Conservation (phyloP, 1,140 invertebrate genomes). For the Ephestia elutella region DNA sequence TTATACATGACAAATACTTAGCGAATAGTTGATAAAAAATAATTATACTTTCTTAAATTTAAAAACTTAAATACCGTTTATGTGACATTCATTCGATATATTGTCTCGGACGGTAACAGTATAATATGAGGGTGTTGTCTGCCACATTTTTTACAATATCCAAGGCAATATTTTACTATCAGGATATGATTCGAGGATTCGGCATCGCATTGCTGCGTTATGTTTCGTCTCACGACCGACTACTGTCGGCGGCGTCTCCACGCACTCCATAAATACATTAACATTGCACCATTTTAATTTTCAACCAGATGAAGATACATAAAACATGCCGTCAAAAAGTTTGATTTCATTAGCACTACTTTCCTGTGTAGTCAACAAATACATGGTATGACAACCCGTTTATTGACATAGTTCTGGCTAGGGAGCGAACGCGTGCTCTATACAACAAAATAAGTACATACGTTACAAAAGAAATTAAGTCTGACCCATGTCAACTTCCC, state of each 20-base stretch:
- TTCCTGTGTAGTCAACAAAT: conserved; percentile 21
- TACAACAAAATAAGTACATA: conserved; percentile 36
- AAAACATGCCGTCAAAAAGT: conserved; percentile 51
- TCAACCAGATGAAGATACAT: conserved; percentile 53
- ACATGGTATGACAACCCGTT: conserved; percentile 28
- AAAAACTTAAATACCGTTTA: no score
- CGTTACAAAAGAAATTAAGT: neutral
- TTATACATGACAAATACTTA: no score
- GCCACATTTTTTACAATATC: no score
- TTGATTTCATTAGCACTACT: conserved; percentile 24
- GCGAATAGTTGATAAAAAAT: no score
- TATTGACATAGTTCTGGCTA: conserved; percentile 25
- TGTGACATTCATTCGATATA: no score
- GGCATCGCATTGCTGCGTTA: neutral
- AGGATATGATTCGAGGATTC: no score
- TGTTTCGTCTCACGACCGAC: neutral
- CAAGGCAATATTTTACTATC: no score
- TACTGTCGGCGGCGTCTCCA: conserved; percentile 11
- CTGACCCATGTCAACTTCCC: neutral
- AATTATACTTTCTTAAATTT: no score
- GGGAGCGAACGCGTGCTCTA: conserved; percentile 6
- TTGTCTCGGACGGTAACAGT: no score
- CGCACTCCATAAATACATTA: conserved; percentile 61
- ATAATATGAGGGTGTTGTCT: no score
- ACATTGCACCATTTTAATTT: conserved; percentile 68